phyloP scores from a whole-genome alignment of 2,113 vertebrate genomes.

The Grammomys dolichurus region DNA sequence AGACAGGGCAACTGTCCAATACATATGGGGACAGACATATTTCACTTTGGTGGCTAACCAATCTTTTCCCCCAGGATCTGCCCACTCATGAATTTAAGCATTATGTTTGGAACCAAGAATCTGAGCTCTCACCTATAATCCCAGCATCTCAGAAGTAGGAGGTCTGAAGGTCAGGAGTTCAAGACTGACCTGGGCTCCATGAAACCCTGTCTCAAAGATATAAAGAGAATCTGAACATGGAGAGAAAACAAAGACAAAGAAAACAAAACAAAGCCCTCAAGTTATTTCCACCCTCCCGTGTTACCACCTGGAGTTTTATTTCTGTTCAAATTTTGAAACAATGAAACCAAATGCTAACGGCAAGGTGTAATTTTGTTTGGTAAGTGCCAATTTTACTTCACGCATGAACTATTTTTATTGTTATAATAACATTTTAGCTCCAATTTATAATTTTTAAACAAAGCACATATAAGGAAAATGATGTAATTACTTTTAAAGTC shows the following conservation, averaged over 20 bases:
- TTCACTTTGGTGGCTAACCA: not conserved
- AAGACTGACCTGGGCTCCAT: not conserved
- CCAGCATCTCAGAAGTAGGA: not conserved
- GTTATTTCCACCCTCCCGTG: not conserved
- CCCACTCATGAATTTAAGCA: not conserved
- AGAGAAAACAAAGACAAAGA: not conserved
- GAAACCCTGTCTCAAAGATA: not conserved
- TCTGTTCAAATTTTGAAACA: slow-evolving; percentile 37
- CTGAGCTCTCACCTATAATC: not conserved
- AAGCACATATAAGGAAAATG: not conserved
- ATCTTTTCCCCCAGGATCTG: not conserved
- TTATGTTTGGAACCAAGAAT: slow-evolving; percentile 39
- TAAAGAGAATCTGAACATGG: not conserved
- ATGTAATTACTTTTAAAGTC: not conserved
- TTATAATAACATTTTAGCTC: slow-evolving; percentile 42
- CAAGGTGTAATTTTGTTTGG: slow-evolving; percentile 25
- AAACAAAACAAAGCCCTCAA: not conserved
- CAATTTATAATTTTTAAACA: slow-evolving; percentile 33
- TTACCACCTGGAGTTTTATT: not conserved
- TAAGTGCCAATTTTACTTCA: slow-evolving; percentile 21
- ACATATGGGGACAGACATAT: not conserved
- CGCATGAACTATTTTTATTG: not conserved
- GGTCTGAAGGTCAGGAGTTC: not conserved
- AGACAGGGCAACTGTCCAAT: not conserved
- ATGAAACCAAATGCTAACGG: not conserved